phyloP scores from a whole-genome alignment of 1,140 invertebrate species.

The Habropoda laboriosa region DNA sequence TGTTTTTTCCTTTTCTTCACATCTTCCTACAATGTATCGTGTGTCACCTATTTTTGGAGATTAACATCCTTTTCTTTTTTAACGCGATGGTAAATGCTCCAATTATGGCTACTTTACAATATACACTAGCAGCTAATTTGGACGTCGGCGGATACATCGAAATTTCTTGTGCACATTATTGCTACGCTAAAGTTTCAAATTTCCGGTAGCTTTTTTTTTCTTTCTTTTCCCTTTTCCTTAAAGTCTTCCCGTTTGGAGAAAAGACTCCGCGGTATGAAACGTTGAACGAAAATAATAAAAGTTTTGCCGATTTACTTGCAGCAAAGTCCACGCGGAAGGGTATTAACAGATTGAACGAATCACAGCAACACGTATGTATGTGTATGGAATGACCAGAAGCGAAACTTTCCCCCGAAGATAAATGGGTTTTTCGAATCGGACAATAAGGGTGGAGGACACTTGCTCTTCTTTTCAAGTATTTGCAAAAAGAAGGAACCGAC shows the following conservation, averaged over 20 bases:
- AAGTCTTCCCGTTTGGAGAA: not conserved
- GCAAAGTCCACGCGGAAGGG: constrained; percentile 11
- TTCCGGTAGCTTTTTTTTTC: too few species aligned
- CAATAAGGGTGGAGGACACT: too few species aligned
- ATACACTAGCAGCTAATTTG: constrained; percentile 59
- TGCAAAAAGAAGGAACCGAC: too few species aligned
- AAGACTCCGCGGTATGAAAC: constrained; percentile 9
- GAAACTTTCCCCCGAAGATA: constrained; percentile 39
- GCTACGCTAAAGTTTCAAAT: constrained; percentile 59
- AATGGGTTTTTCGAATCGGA: too few species aligned
- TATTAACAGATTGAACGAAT: constrained; percentile 52
- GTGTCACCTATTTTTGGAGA: constrained; percentile 2
- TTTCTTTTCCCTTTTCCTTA: not conserved
- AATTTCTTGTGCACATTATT: constrained; percentile 69
- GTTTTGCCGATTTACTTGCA: constrained; percentile 19
- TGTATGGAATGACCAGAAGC: constrained; percentile 64
- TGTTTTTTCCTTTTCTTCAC: constrained; percentile 13
- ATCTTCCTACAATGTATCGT: not conserved
- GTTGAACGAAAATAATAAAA: constrained; percentile 6
- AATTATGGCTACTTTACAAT: constrained; percentile 46
- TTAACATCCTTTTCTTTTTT: not conserved
- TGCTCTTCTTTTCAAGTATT: too few species aligned
- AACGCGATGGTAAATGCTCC: constrained; percentile 16
- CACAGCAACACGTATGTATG: constrained; percentile 60
- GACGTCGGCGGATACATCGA: constrained; percentile 68